Percentiles rank a stretch among this genome's conserved stretches.
Conservation (phyloP, 1,140 invertebrate genomes). For the Drosophila triauraria region DNA sequence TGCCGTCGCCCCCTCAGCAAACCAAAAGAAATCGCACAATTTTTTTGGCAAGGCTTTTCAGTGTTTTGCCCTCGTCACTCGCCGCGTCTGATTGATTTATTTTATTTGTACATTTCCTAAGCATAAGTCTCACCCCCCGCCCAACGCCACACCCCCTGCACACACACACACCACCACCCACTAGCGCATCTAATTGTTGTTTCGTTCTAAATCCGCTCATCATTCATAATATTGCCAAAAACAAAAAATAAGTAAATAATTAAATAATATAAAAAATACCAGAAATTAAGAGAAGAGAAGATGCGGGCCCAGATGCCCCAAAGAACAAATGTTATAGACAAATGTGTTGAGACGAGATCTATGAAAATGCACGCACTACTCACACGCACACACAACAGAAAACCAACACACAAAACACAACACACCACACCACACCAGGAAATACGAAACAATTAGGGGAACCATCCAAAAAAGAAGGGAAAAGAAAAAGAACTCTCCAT, state of each 20-base stretch:
- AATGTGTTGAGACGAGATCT: conserved; percentile 22
- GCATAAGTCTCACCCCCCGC: conserved; percentile 28
- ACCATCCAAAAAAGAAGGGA: background rate
- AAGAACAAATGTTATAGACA: conserved; percentile 48
- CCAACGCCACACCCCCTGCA: background rate
- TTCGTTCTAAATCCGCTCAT: conserved; percentile 47
- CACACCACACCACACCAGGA: conserved; percentile 7
- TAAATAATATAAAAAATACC: background rate
- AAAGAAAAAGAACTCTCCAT: conserved; percentile 57
- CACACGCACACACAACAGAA: conserved; percentile 23
- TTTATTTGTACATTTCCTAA: conserved; percentile 61
- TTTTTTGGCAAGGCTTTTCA: conserved; percentile 20
- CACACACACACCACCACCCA: conserved; percentile 5
- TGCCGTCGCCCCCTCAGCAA: conserved; percentile 17
- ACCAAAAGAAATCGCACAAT: conserved; percentile 51
- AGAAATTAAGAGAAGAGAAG: conserved; percentile 10
- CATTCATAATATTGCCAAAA: conserved; percentile 38
- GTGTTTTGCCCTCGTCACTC: conserved; percentile 12
- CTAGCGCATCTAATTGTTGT: conserved; percentile 46
- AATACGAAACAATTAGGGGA: conserved; percentile 18
- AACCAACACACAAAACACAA: conserved; percentile 28
- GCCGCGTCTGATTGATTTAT: conserved; percentile 43
- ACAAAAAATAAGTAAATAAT: conserved; percentile 5
- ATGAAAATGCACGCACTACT: conserved; percentile 33
- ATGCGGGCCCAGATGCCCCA: conserved; percentile 5